Conservation (phyloP, 1,140 invertebrate species). For the Colletes latitarsis region DNA sequence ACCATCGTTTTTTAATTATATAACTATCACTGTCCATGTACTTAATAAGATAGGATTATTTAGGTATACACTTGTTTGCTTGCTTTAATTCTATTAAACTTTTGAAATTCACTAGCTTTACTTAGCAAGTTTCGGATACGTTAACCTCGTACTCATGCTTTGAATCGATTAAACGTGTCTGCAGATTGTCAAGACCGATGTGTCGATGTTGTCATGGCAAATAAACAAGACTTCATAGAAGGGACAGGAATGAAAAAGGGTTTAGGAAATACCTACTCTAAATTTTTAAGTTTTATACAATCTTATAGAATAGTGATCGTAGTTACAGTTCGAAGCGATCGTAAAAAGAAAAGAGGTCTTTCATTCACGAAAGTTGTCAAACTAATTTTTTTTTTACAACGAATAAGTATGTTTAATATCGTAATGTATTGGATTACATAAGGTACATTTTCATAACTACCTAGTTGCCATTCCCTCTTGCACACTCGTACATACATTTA, state of each 20-base stretch:
- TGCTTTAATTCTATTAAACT: no score
- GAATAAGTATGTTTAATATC: slow-evolving; percentile 15
- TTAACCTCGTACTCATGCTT: slow-evolving; percentile 9
- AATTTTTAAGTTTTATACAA: no score
- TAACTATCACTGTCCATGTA: not conserved
- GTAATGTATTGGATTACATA: slow-evolving; percentile 30
- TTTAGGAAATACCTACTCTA: no score
- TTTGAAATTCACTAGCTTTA: not conserved
- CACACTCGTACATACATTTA: slow-evolving; percentile 27
- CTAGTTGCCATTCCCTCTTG: slow-evolving; percentile 13
- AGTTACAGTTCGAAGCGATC: no score
- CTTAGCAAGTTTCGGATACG: not conserved
- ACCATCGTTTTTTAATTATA: not conserved
- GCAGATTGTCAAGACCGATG: not conserved
- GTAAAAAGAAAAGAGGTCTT: not conserved
- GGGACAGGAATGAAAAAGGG: no score
- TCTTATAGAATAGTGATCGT: no score
- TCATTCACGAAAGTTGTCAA: not conserved
- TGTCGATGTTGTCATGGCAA: slow-evolving; percentile 49
- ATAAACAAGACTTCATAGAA: slow-evolving; percentile 1
- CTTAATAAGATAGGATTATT: not conserved
- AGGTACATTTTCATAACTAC: slow-evolving; percentile 18
- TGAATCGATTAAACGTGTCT: slow-evolving; percentile 22
- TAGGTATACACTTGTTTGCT: no score
- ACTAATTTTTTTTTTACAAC: not conserved